These are phyloP conservation scores for Amphiura filiformis DNA, from an alignment of 35 echinoderm and acorn worm genomes.

Conservation along the genomic window DNA sequence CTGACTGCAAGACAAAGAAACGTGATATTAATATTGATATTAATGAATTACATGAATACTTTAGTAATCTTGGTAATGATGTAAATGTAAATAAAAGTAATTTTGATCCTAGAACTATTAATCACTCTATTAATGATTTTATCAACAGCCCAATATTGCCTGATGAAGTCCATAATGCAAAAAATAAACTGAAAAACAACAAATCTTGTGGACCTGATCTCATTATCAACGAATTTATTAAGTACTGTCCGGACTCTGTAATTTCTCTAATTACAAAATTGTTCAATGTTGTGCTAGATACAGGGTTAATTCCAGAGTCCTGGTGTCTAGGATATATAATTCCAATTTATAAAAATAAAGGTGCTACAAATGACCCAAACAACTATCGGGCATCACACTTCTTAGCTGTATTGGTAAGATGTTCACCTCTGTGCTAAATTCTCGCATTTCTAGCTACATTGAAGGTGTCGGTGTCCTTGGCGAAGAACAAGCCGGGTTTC, in stretches of 20 bases:
- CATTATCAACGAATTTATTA: background rate
- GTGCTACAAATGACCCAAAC: background rate
- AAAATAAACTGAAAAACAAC: background rate
- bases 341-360: constrained; percentile 5
- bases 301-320: background rate
- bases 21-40: too few relatives aligned
- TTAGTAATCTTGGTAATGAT: too few relatives aligned
- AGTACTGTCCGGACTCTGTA: background rate
- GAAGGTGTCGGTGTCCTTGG: background rate
- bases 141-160: too few relatives aligned
- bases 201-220: background rate
- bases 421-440: background rate
- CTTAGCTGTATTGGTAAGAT: background rate
- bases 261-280: background rate
- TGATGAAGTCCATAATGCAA: background rate
- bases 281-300: constrained; percentile 2
- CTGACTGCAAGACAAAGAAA: too few relatives aligned
- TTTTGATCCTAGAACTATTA: too few relatives aligned
- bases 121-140: too few relatives aligned
- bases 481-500: background rate
- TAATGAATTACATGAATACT: background rate
- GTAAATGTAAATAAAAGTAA: too few relatives aligned
- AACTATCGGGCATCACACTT: background rate
- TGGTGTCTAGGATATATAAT: background rate
- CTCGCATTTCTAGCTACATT: background rate